Evolutionary conservation across 2,888 invertebrate genomes (phyloP).

Genomic region (Glaucopsyche alexis): DNA sequence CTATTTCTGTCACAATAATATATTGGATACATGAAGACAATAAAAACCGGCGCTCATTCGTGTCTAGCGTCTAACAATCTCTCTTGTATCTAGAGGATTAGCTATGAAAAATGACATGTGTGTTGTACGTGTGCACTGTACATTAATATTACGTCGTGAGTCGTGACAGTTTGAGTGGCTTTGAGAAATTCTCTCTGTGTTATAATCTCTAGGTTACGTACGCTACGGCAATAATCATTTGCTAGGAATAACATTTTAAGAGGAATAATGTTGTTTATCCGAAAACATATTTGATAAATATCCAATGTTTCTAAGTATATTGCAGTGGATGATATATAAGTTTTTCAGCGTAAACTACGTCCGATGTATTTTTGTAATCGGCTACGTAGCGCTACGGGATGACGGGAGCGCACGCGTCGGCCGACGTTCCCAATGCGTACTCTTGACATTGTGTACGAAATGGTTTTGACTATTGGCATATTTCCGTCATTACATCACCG

Average conservation of each 20-base stretch:
- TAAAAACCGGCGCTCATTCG: conserved; percentile 20
- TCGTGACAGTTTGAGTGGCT: conserved; percentile 8
- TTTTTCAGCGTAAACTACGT: conserved; percentile 13
- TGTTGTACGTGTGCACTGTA: background rate
- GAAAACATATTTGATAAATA: background rate
- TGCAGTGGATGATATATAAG: background rate
- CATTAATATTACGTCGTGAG: conserved; percentile 2
- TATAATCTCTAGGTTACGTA: background rate
- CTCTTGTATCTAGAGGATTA: conserved; percentile 1
- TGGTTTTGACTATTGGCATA: conserved; percentile 48
- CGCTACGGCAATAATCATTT: background rate
- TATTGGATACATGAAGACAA: conserved; percentile 27
- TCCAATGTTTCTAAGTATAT: background rate
- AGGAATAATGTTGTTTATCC: conserved; percentile 1
- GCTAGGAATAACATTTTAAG: background rate
- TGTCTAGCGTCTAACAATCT: conserved; percentile 7
- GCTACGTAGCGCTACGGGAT: conserved; percentile 30
- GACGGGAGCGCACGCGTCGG: conserved; percentile 29
- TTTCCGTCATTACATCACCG: conserved; percentile 55
- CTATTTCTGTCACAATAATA: conserved; percentile 37
- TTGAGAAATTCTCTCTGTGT: background rate
- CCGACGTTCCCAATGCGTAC: conserved; percentile 50
- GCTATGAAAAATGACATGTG: background rate
- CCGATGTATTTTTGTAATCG: conserved; percentile 9
- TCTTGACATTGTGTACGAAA: conserved; percentile 68